These are phyloP conservation scores for Trachelus tabidus DNA, from an alignment of 2,888 invertebrate species.

Conservation along the genomic window DNA sequence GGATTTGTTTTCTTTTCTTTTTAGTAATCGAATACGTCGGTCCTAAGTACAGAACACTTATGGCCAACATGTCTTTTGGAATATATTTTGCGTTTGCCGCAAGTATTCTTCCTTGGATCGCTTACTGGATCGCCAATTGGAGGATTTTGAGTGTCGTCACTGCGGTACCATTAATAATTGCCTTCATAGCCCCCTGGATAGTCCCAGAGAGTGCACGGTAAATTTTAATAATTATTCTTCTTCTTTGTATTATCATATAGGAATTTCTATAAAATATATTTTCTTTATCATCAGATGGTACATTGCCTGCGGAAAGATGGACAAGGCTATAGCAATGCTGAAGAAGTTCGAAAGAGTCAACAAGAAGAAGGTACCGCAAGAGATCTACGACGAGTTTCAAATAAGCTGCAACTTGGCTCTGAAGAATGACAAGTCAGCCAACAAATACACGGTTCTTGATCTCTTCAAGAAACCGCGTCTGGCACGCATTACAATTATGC, in stretches of 20 bases:
- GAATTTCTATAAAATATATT: neutral
- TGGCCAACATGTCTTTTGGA: slow-evolving; percentile 91
- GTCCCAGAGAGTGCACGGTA: slow-evolving; percentile 85
- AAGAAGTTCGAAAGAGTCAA: slow-evolving; percentile 86
- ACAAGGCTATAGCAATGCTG: slow-evolving; percentile 82
- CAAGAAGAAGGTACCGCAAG: slow-evolving; percentile 77
- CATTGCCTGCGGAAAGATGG: slow-evolving; percentile 84
- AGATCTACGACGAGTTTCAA: slow-evolving; percentile 80
- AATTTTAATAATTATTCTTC: neutral
- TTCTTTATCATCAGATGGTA: slow-evolving; percentile 73
- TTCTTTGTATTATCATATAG: neutral
- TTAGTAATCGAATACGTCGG: slow-evolving; percentile 89
- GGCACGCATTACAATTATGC: slow-evolving; percentile 78
- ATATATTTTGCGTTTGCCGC: slow-evolving; percentile 87
- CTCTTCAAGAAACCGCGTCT: slow-evolving; percentile 83
- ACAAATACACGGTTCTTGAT: slow-evolving; percentile 82
- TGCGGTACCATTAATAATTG: slow-evolving; percentile 79
- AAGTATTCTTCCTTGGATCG: slow-evolving; percentile 85
- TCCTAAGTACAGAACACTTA: slow-evolving; percentile 88
- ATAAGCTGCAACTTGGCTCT: slow-evolving; percentile 76
- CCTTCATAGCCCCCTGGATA: slow-evolving; percentile 78
- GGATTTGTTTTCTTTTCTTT: slow-evolving; percentile 39
- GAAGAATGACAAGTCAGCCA: slow-evolving; percentile 76
- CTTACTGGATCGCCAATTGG: slow-evolving; percentile 84
- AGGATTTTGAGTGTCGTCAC: slow-evolving; percentile 79